A percentile compares a stretch with the other conserved stretches of the same genome.
Conservation (phyloP, 1,140 invertebrate genomes). For the Drosophila insularis region DNA sequence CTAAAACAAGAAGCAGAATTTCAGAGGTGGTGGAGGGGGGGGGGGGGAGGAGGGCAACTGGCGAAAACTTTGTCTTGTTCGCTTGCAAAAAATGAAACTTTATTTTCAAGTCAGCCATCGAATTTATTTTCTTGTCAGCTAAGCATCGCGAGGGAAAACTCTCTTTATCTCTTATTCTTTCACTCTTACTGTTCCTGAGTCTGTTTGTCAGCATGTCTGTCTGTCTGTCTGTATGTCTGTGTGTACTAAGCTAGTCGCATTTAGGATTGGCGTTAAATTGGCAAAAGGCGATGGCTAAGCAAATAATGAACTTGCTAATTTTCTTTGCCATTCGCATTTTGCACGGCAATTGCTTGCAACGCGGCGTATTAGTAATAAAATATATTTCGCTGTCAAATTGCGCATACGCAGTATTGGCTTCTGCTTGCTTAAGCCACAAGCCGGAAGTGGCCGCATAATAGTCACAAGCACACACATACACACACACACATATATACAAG, state of each 20-base stretch:
- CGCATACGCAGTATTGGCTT: slow-evolving; percentile 58
- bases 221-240: background rate
- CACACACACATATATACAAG: background rate
- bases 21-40: too few species aligned
- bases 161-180: background rate
- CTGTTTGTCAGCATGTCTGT: background rate
- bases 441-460: slow-evolving; percentile 36
- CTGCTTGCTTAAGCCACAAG: slow-evolving; percentile 15
- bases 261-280: slow-evolving; percentile 59
- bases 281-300: slow-evolving; percentile 52
- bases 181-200: background rate
- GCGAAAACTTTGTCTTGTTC: slow-evolving; percentile 51
- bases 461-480: slow-evolving; percentile 1
- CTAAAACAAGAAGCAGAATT: too few species aligned
- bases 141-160: background rate
- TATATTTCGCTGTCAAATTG: slow-evolving; percentile 45
- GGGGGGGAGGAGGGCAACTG: too few species aligned
- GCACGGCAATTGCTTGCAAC: slow-evolving; percentile 25
- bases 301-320: slow-evolving; percentile 73
- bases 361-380: slow-evolving; percentile 49
- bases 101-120: slow-evolving; percentile 75
- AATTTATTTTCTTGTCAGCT: slow-evolving; percentile 75
- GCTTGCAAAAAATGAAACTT: slow-evolving; percentile 65
- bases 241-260: slow-evolving; percentile 31
- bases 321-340: slow-evolving; percentile 31